Conservation (phyloP, 2,888 invertebrate species). For the Scaptomyza polygonia region DNA sequence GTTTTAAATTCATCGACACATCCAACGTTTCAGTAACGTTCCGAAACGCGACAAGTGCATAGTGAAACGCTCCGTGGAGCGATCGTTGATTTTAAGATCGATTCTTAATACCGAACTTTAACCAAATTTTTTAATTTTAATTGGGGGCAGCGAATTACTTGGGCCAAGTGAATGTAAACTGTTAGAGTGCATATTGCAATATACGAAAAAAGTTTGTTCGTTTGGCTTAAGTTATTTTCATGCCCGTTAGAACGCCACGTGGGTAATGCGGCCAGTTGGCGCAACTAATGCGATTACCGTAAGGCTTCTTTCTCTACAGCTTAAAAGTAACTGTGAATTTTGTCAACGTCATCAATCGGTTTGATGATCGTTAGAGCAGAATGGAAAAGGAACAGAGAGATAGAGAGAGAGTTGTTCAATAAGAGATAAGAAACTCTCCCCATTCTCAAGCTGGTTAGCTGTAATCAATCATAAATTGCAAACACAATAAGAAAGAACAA, state of each 20-base stretch:
- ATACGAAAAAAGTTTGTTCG: conserved; percentile 84
- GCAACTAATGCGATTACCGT: conserved; percentile 20
- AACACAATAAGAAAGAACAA: conserved; percentile 4
- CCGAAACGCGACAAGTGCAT: conserved; percentile 84
- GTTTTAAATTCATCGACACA: conserved; percentile 82
- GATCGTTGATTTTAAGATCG: conserved; percentile 19
- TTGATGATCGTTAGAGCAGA: conserved; percentile 13
- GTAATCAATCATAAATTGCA: conserved; percentile 57
- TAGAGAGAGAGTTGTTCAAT: not conserved
- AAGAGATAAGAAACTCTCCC: conserved; percentile 27
- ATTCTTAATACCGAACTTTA: not conserved
- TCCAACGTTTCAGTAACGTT: conserved; percentile 82
- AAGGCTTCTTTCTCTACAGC: not conserved
- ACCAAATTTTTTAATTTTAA: not conserved
- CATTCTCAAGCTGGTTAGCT: not conserved
- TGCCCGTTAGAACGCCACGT: conserved; percentile 76
- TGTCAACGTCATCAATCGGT: conserved; percentile 60
- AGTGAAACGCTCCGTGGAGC: conserved; percentile 52
- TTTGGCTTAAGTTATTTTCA: conserved; percentile 85
- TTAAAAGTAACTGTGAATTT: not conserved
- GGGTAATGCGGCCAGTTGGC: conserved; percentile 28
- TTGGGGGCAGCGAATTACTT: conserved; percentile 83
- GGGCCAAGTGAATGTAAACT: conserved; percentile 84
- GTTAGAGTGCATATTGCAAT: conserved; percentile 62
- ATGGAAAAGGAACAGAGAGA: not conserved